Base-by-base conservation (phyloP, 2,113 vertebrate genomes). In the Seriola rivoliana region DNA sequence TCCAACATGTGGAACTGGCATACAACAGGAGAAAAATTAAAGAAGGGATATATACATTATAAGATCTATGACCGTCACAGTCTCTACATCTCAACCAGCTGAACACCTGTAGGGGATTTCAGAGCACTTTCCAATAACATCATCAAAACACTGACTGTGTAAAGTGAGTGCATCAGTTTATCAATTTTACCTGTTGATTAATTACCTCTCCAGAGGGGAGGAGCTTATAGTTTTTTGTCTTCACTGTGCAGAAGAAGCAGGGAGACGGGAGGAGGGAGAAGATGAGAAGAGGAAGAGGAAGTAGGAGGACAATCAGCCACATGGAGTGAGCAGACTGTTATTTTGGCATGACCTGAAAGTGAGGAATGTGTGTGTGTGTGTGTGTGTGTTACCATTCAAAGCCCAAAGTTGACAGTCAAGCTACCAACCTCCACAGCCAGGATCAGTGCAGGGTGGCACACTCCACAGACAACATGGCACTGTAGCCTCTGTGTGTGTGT, bases 391-490 rank as follows among this genome's bases (percentile, higher is more conserved):
- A 72, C 60, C 46, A 71, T 84, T 57, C 77, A 79, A 81, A 78
- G 50, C 42, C 40, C 17, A 68, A 58, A 77, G 62, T 63, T 77
- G 54, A 75, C 75, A 79, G 86, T 79, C 78, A 88, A 82, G 55
- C 66, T 69, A 71, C 78, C 48, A 48, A 75, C 78, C 34, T 81
- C 60, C 65, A 75, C 67, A 85, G 91, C 86, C 84, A 92, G 85
- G 89, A 88, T 74, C 85, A 85, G 82, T 71, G 85, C 76, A 72
- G 73, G 76, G 82, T 82, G 88, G 88, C 88, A 89, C 85, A 80
- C 85, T 89, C 80, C 85, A 77, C 75, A 85, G 72, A 85, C 88
- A 87, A 80, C 82, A 87, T 85, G 84, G 52, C 78, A 87, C 68
- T 85, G 72, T 44, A 62, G 71, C 81, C 63, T 65, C 6, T 46